These are phyloP conservation scores for Philereme vetulata DNA, from an alignment of 2,888 invertebrate species.

Conservation along the genomic window DNA sequence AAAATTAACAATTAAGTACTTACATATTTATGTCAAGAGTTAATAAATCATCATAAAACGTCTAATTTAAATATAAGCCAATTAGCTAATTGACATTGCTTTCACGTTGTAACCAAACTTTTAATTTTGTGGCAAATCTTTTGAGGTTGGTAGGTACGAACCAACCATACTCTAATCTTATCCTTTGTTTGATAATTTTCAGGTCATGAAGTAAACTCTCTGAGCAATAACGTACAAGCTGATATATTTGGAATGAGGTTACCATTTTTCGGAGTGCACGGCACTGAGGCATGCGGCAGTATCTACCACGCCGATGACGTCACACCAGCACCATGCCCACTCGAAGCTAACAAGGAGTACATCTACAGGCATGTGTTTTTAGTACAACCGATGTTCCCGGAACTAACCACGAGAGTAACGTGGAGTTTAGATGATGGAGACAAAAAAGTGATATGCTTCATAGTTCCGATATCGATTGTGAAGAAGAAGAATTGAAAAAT, in stretches of 20 bases:
- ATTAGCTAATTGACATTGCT: too few relatives aligned
- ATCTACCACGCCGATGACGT: slow-evolving; percentile 48
- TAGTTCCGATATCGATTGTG: slow-evolving; percentile 79
- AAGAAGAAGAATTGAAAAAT: slow-evolving; percentile 6
- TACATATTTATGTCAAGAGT: too few relatives aligned
- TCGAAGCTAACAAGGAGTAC: slow-evolving; percentile 86
- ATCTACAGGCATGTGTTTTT: slow-evolving; percentile 84
- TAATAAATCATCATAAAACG: too few relatives aligned
- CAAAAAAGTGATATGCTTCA: slow-evolving; percentile 84
- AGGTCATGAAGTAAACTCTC: slow-evolving; percentile 72
- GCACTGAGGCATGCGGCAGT: slow-evolving; percentile 49
- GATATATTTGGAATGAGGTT: slow-evolving; percentile 82
- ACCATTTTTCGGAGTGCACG: slow-evolving; percentile 87
- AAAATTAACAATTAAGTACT: too few relatives aligned
- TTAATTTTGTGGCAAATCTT: too few relatives aligned
- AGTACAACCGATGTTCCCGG: slow-evolving; percentile 77
- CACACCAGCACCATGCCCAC: slow-evolving; percentile 85
- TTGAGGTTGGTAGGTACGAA: too few relatives aligned
- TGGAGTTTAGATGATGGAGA: slow-evolving; percentile 83
- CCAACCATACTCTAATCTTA: too few relatives aligned
- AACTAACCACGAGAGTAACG: slow-evolving; percentile 79
- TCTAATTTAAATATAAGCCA: too few relatives aligned
- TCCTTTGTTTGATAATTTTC: slow-evolving; percentile 36
- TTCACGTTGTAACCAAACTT: too few relatives aligned
- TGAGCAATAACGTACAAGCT: slow-evolving; percentile 83